Percentiles rank a stretch among this genome's conserved stretches.
Evolutionary conservation across 1,140 invertebrate genomes (phyloP).

Genomic region (Drosophila melanica): DNA sequence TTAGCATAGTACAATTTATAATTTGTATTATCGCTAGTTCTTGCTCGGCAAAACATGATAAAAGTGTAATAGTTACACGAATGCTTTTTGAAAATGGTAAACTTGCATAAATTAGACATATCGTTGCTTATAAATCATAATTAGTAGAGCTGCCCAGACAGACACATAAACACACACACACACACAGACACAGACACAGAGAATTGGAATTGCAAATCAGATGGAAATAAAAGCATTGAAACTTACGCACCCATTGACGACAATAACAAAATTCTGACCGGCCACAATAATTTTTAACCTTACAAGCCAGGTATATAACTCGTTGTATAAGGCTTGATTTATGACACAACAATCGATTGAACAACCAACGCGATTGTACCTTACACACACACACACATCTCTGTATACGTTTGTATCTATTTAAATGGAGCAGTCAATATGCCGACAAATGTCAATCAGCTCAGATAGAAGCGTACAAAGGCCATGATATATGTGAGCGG

Average conservation of each 20-base stretch:
- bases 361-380: slow-evolving; percentile 47
- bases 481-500: slow-evolving; percentile 25
- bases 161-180: slow-evolving; percentile 6
- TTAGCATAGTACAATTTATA: slow-evolving; percentile 53
- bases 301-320: slow-evolving; percentile 58
- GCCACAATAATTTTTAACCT: slow-evolving; percentile 62
- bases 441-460: slow-evolving; percentile 75
- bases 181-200: background rate
- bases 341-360: slow-evolving; percentile 46
- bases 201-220: slow-evolving; percentile 60
- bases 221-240: slow-evolving; percentile 30
- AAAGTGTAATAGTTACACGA: slow-evolving; percentile 38
- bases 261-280: slow-evolving; percentile 30
- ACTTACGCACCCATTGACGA: slow-evolving; percentile 57
- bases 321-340: slow-evolving; percentile 63
- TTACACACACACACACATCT: slow-evolving; percentile 4
- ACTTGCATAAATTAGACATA: slow-evolving; percentile 62
- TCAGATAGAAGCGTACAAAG: slow-evolving; percentile 32
- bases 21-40: slow-evolving; percentile 32
- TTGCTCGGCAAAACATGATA: slow-evolving; percentile 38
- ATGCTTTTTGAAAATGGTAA: slow-evolving; percentile 49
- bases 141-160: slow-evolving; percentile 43
- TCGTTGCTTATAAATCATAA: slow-evolving; percentile 68
- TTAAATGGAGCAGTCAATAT: slow-evolving; percentile 63
- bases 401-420: slow-evolving; percentile 24